Conservation (phyloP, 1,140 invertebrate genomes). For the Gryllus bimaculatus region DNA sequence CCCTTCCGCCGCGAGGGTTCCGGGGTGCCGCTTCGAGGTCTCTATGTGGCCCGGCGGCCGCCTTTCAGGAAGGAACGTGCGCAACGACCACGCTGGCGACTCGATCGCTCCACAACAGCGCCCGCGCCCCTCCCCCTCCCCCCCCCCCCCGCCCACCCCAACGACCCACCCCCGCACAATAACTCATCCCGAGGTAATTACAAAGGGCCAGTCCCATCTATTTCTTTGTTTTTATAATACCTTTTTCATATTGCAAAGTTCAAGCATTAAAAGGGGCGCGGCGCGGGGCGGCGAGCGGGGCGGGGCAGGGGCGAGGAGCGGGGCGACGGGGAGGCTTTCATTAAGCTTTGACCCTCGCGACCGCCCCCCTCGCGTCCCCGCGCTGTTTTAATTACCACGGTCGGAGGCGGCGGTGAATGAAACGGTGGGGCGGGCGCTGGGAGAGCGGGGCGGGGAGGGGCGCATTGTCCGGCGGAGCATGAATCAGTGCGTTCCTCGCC, state of each 20-base stretch:
- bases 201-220: not conserved
- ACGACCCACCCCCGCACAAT: not conserved
- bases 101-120: not conserved
- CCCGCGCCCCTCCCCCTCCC: too few relatives aligned
- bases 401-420: not conserved
- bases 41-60: too few relatives aligned
- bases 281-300: too few relatives aligned
- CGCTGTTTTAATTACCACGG: not conserved
- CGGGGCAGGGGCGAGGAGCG: not conserved
- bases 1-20: too few relatives aligned
- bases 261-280: not conserved
- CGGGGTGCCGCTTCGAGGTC: too few relatives aligned
- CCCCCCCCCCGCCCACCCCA: too few relatives aligned
- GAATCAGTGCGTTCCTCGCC: not conserved
- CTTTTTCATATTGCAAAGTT: slow-evolving; percentile 5
- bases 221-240: slow-evolving; percentile 2
- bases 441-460: not conserved
- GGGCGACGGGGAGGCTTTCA: not conserved
- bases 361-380: too few relatives aligned
- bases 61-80: not conserved
- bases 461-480: not conserved
- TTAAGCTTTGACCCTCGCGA: not conserved
- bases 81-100: not conserved
- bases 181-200: not conserved
- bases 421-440: not conserved